A percentile compares a stretch with the other conserved stretches of the same genome.
Conservation (phyloP, 2,113 vertebrate genomes). For the Leucopsar rothschildi region DNA sequence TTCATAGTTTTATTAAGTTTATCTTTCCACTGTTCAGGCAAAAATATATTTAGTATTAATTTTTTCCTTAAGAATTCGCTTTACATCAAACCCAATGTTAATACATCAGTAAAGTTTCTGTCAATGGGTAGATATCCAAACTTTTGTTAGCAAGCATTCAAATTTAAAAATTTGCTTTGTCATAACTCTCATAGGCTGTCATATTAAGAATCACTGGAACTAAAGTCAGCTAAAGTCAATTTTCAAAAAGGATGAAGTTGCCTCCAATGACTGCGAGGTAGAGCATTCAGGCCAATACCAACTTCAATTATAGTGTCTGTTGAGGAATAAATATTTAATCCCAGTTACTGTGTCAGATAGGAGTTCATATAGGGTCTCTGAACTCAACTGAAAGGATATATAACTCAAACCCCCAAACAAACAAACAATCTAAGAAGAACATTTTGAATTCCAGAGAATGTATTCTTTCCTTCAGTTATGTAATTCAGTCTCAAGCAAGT, state of each 20-base stretch:
- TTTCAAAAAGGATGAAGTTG: not conserved
- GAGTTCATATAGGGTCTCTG: not conserved
- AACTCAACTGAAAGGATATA: not conserved
- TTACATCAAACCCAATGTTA: not conserved
- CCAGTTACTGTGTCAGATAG: not conserved
- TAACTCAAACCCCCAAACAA: not conserved
- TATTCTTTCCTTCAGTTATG: not conserved
- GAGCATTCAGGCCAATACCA: not conserved
- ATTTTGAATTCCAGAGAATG: not conserved
- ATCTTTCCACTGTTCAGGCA: not conserved
- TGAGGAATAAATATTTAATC: not conserved
- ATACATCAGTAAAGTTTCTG: not conserved
- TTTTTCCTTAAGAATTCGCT: not conserved
- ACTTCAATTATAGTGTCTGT: not conserved
- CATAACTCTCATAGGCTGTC: not conserved
- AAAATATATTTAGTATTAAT: not conserved
- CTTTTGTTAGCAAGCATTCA: not conserved
- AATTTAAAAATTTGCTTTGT: not conserved
- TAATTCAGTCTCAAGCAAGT: not conserved
- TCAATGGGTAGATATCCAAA: rapidly evolving
- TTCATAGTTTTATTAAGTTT: not conserved
- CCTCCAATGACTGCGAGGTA: not conserved
- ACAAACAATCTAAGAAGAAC: not conserved
- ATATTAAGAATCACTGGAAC: not conserved
- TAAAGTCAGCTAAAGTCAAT: not conserved